Conservation (phyloP, 2,797 vertebrate genomes). For the Enteromius afrohamiltoni region DNA sequence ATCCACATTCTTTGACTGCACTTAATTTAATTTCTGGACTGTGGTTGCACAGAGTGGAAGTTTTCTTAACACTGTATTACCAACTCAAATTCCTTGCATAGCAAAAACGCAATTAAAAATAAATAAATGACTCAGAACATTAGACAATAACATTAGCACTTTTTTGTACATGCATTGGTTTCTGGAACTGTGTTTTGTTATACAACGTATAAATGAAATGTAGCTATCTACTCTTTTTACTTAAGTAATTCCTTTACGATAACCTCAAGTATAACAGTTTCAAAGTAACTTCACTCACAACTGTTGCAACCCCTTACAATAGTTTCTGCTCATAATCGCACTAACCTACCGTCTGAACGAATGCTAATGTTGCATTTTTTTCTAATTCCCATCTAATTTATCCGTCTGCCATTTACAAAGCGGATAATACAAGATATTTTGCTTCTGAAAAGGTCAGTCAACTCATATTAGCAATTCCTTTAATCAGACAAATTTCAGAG, state of each 20-base stretch:
- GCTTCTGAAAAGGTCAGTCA: constrained; percentile 51
- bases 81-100: neutral
- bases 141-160: neutral
- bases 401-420: constrained; percentile 30
- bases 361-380: neutral
- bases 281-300: neutral
- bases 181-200: neutral
- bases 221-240: neutral
- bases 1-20: neutral
- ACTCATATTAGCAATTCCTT: constrained; percentile 41
- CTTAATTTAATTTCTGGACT: constrained; percentile 13
- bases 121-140: neutral
- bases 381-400: constrained; percentile 23
- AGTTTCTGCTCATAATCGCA: neutral
- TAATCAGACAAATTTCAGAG: constrained; percentile 33
- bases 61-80: constrained; percentile 11
- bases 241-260: neutral
- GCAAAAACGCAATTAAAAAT: too few relatives aligned
- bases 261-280: neutral
- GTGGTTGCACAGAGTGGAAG: neutral
- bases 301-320: neutral
- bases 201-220: neutral
- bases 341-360: neutral
- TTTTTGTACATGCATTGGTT: neutral
- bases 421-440: constrained; percentile 34